Evolutionary conservation across 2,113 vertebrate genomes (phyloP), one percentile per base, ranked within the genome.

Genomic region (Cinclus mexicanus): DNA sequence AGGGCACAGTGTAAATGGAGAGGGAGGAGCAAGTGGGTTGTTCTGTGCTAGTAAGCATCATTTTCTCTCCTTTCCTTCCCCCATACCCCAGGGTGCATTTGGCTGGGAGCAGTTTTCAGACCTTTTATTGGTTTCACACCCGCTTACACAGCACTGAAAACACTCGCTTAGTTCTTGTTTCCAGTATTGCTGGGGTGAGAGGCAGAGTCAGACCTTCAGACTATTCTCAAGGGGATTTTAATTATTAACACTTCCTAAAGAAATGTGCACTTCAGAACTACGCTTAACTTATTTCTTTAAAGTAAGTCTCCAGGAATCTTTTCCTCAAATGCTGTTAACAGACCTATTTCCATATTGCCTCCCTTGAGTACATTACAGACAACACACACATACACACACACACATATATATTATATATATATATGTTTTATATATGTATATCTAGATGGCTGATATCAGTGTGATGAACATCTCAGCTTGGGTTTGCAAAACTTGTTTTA

Each of bases 1-100:
- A 4, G 65, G 17, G 24, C 24, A 1, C 29, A 11, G 35, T 1
- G 0, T 12, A 69, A 56, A 52, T 1, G 5, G 33, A 28, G 42
- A 84, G 21, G 26, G 44, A 89, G 13, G 67, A 76, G 31, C 10
- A 47, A 57, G 23, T n/a, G 12, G 12, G 14, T 25, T 72, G 47
- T 39, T 77, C 46, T 21, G 5, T 44, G 35, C 28, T 79, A 14
- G 64, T 11, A 35, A 49, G 18, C 15, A 50, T 41, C 20, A 7
- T 75, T 69, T 89, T 67, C 26, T 13, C 41, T 52, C 39, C 23
- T 50, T 77, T 52, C 18, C 21, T 50, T 56, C 2, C 0, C 50
- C 39, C 4, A 1, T 7, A 14, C 8, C 33, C 25, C 21, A 25
- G 13, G 23, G 14, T 47, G 18, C 11, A 14, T 52, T 64, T 44